Percentiles rank a stretch among this genome's conserved stretches.
Evolutionary conservation across 2,113 vertebrate species (phyloP).

Genomic region (Bucco capensis): DNA sequence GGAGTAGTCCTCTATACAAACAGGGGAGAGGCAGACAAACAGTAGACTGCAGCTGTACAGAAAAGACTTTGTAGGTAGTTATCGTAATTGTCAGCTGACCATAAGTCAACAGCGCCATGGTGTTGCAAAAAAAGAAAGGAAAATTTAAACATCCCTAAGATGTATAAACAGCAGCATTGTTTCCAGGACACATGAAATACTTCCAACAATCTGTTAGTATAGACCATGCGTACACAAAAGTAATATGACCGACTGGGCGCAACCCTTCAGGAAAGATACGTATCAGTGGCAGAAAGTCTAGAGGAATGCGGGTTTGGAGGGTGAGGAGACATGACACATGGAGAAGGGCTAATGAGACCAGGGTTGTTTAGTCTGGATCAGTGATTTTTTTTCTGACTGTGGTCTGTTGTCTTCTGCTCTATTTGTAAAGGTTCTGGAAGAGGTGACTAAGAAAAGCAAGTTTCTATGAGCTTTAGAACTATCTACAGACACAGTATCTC

Average conservation of each 20-base stretch:
- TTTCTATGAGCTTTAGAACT: not conserved
- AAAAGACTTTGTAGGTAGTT: not conserved
- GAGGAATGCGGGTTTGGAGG: not conserved
- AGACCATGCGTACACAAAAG: not conserved
- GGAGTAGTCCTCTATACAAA: not conserved
- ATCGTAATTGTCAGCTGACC: not conserved
- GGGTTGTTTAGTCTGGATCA: not conserved
- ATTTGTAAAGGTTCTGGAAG: not conserved
- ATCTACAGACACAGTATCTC: not conserved
- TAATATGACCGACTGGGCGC: not conserved
- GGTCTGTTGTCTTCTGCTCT: not conserved
- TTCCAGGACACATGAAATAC: not conserved
- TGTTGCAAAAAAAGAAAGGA: slow-evolving; percentile 21
- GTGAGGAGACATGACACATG: not conserved
- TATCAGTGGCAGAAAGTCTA: not conserved
- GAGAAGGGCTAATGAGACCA: not conserved
- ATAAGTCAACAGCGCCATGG: not conserved
- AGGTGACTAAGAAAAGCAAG: not conserved
- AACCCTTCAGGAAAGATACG: not conserved
- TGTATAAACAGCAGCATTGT: not conserved
- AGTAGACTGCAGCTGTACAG: not conserved
- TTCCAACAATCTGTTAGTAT: not conserved
- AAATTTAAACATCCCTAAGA: not conserved
- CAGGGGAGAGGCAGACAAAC: not conserved
- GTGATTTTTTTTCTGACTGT: not conserved